Conservation (phyloP, 2,797 vertebrate genomes). For the Sphaeramia orbicularis region DNA sequence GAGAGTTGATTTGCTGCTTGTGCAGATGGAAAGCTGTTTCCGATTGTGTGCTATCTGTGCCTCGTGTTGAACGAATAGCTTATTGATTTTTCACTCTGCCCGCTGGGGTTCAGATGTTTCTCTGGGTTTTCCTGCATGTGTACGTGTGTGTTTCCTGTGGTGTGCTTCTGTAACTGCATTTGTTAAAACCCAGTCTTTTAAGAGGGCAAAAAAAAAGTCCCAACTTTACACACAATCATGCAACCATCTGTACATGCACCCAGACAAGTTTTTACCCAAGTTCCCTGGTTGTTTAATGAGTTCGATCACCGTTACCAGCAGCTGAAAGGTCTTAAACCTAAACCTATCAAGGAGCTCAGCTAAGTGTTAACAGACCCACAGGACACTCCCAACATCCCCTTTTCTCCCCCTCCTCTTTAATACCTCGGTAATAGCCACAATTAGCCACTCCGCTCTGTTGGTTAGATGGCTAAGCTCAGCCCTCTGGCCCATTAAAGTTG, state of each 20-base stretch:
- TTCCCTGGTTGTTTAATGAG: slow-evolving; percentile 42
- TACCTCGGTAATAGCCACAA: slow-evolving; percentile 65
- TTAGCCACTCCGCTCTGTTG: slow-evolving; percentile 67
- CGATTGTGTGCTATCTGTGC: slow-evolving; percentile 35
- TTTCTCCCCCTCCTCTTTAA: slow-evolving; percentile 28
- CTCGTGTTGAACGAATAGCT: slow-evolving; percentile 58
- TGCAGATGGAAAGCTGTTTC: slow-evolving; percentile 48
- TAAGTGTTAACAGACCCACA: slow-evolving; percentile 59
- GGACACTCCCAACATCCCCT: slow-evolving; percentile 11
- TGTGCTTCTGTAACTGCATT: background rate
- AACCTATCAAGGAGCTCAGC: slow-evolving; percentile 49
- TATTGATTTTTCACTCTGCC: slow-evolving; percentile 63
- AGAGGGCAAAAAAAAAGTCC: background rate
- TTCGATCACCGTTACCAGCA: slow-evolving; percentile 44
- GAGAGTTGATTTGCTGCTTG: slow-evolving; percentile 43
- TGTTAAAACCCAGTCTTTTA: background rate
- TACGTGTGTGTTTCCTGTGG: background rate
- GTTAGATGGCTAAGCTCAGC: slow-evolving; percentile 55
- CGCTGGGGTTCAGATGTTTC: slow-evolving; percentile 49
- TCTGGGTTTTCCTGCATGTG: background rate
- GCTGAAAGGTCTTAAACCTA: slow-evolving; percentile 35
- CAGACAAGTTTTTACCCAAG: background rate
- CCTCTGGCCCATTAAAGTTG: slow-evolving; percentile 59
- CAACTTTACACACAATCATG: background rate
- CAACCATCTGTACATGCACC: background rate